These are phyloP conservation scores for Oenanthe melanoleuca DNA, from an alignment of 2,113 vertebrate species.

Conservation along the genomic window DNA sequence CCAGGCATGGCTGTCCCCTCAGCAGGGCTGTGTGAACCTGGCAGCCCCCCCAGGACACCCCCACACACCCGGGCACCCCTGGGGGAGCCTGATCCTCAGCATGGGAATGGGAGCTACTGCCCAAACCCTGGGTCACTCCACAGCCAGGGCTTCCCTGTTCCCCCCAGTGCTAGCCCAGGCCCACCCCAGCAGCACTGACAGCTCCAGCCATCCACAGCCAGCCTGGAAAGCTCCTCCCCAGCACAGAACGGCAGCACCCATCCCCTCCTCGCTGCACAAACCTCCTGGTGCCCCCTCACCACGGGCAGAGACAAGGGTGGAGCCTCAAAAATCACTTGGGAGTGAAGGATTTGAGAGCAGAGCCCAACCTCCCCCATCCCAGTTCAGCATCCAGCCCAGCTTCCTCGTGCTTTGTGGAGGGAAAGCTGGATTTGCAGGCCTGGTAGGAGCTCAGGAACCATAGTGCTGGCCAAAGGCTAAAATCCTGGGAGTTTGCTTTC, in stretches of 20 bases:
- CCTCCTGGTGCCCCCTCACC: rapidly evolving
- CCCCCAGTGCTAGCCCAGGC: not conserved
- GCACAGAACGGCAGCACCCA: not conserved
- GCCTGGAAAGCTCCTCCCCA: not conserved
- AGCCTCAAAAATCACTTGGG: not conserved
- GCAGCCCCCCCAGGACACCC: not conserved
- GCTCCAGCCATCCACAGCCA: not conserved
- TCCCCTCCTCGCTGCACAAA: rapidly evolving
- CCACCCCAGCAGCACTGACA: not conserved
- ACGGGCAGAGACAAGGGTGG: rapidly evolving
- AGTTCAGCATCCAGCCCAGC: not conserved
- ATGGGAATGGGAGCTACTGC: not conserved
- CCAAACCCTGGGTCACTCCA: not conserved
- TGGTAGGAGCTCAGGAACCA: not conserved
- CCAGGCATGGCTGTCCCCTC: not conserved
- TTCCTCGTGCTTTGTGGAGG: not conserved
- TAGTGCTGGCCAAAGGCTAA: not conserved
- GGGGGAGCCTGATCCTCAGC: not conserved
- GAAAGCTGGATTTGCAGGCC: not conserved
- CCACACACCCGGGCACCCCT: rapidly evolving
- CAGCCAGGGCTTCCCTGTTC: not conserved
- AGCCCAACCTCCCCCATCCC: not conserved
- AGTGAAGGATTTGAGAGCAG: not conserved
- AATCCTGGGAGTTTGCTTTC: not conserved
- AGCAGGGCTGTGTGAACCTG: not conserved